Evolutionary conservation across 2,113 vertebrate genomes (phyloP).

Genomic region (Myrmophylax atrothorax): DNA sequence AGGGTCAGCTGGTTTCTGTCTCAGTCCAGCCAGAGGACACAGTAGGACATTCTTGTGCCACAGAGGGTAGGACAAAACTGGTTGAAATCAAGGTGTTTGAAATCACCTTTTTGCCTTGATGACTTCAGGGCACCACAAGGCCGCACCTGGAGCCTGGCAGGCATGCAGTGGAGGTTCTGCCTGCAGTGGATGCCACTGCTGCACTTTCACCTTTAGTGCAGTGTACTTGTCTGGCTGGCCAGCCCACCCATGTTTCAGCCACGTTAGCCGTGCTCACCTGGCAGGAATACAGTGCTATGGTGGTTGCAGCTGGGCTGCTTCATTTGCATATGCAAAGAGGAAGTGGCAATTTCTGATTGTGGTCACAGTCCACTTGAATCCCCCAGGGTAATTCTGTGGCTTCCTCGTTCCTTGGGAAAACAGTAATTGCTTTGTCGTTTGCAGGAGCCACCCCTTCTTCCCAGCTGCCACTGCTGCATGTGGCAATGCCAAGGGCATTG

Average conservation of each 20-base stretch:
- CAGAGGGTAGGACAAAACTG: not conserved
- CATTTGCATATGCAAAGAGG: not conserved
- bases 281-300: not conserved
- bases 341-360: slow-evolving; percentile 36
- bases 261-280: not conserved
- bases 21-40: not conserved
- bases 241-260: fast-evolving
- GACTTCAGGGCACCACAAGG: not conserved
- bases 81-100: not conserved
- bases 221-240: fast-evolving
- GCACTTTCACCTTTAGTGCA: not conserved
- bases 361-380: slow-evolving; percentile 28
- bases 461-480: not conserved
- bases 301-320: not conserved
- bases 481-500: not conserved
- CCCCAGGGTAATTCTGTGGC: slow-evolving; percentile 26
- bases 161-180: not conserved
- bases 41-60: fast-evolving
- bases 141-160: not conserved
- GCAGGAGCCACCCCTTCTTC: slow-evolving; percentile 3
- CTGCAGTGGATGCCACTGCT: not conserved
- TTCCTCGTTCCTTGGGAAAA: slow-evolving; percentile 22
- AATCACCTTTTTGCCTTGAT: not conserved
- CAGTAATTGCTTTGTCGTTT: not conserved
- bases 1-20: not conserved